Conservation (phyloP, 2,888 invertebrate genomes). For the Desoria tigrina region DNA sequence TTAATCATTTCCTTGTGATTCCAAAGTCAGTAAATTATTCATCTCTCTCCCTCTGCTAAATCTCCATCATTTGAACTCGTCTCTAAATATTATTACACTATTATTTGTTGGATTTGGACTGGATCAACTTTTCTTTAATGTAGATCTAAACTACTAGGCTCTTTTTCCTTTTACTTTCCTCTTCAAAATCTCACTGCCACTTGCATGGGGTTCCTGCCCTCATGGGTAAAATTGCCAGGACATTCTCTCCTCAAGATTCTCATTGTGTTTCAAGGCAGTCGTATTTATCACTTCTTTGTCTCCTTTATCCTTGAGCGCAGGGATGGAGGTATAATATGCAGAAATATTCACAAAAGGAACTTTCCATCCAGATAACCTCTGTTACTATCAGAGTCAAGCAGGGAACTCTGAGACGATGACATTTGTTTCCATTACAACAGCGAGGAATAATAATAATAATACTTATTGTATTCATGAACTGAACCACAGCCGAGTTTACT, state of each 20-base stretch:
- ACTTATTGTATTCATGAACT: too few species aligned
- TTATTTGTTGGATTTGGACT: background rate
- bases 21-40: constrained; percentile 38
- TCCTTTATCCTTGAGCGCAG: background rate
- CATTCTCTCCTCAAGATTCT: constrained; percentile 12
- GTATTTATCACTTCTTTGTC: constrained; percentile 19
- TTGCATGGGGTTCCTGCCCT: constrained; percentile 14
- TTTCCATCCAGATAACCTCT: too few species aligned
- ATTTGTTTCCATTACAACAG: too few species aligned
- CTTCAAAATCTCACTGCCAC: background rate
- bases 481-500: too few species aligned
- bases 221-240: constrained; percentile 16
- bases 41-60: constrained; percentile 26
- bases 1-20: constrained; percentile 51
- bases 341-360: constrained; percentile 1
- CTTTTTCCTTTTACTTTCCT: constrained; percentile 2
- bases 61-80: too few species aligned
- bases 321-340: too few species aligned
- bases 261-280: constrained; percentile 12
- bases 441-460: too few species aligned
- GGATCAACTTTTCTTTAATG: constrained; percentile 7
- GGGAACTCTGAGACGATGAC: too few species aligned
- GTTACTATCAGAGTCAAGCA: too few species aligned
- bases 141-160: constrained; percentile 1
- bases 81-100: background rate